Evolutionary conservation across 2,113 vertebrate genomes (phyloP).

Genomic region (Microtus richardsoni): DNA sequence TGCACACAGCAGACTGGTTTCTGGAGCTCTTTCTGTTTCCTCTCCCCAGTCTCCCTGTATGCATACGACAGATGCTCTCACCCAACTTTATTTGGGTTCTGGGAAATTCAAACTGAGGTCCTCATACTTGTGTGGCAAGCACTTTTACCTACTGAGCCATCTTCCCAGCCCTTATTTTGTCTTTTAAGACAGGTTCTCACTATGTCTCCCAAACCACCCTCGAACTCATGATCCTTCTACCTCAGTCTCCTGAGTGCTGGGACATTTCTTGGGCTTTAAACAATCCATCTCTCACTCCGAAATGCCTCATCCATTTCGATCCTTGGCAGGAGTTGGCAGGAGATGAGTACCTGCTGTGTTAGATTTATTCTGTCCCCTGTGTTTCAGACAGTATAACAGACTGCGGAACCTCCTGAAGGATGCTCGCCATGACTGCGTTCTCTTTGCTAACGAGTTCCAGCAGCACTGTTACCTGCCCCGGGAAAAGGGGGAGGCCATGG

Average conservation of each 20-base stretch:
- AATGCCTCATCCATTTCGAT: not conserved
- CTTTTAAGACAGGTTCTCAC: not conserved
- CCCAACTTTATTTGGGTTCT: not conserved
- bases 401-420: constrained; percentile 93
- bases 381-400: constrained; percentile 93
- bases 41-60: not conserved
- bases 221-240: not conserved
- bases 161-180: not conserved
- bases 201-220: not conserved
- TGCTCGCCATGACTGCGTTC: constrained; percentile 91
- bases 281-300: constrained; percentile 26
- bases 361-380: constrained; percentile 8
- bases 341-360: not conserved
- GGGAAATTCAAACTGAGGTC: not conserved
- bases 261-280: not conserved
- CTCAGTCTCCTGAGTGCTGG: not conserved
- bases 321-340: constrained; percentile 29
- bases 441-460: constrained; percentile 97
- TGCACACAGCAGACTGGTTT: not conserved
- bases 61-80: not conserved
- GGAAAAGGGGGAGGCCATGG: constrained; percentile 92
- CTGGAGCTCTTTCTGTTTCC: not conserved
- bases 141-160: not conserved
- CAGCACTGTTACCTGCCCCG: constrained; percentile 91
- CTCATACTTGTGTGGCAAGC: not conserved